Evolutionary conservation across 2,797 vertebrate species (phyloP), one percentile per base, ranked within the genome.

Genomic region (Hirundo rustica): DNA sequence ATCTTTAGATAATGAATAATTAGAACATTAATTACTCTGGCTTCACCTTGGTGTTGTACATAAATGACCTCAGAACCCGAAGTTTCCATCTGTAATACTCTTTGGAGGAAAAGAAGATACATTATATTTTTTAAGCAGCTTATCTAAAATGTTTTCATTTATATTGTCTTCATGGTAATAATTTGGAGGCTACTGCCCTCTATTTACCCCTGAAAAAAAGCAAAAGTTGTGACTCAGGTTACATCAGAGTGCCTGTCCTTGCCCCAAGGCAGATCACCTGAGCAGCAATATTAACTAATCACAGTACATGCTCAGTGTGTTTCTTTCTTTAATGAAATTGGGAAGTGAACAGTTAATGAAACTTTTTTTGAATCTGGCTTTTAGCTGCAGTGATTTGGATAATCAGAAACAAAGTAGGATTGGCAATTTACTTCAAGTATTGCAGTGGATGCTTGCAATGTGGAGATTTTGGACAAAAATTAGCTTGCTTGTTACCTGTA

Each of bases 21-120:
- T 96, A 92, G 44, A 88, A 77, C 72, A 92, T 72, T 95, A 96
- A 95, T 89, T 94, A 87, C 54, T 74, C 65, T 80, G n/a, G 53
- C 16, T 96, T 97, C 93, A 95, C 92, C 84, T 95, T 96, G 87
- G 32, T 80, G 73, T 89, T 85, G 26, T 48, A 78, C 5, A 80
- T 26, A 75, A 89, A 88, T 55, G 75, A 92, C 93, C 95, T 92
- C 51, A 51, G 50, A 80, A 77, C 13, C n/a, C 91, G 38, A 79
- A 65, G 32, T 85, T 86, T 86, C 50, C 53, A 77, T 72, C 50
- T 89, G 26, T 48, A 77, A 82, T 58, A 58, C 14, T 48, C 10
- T 61, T 57, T 17, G 6, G 22, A 23, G 32, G 21, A 67, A 65
- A 73, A 86, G 91, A 85, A 10, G 11, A 48, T 53, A 40, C 4